Percentiles rank a stretch among this genome's conserved stretches.
These are phyloP conservation scores for Cantharis nigra DNA, from an alignment of 2,888 invertebrate genomes.

Conservation along the genomic window DNA sequence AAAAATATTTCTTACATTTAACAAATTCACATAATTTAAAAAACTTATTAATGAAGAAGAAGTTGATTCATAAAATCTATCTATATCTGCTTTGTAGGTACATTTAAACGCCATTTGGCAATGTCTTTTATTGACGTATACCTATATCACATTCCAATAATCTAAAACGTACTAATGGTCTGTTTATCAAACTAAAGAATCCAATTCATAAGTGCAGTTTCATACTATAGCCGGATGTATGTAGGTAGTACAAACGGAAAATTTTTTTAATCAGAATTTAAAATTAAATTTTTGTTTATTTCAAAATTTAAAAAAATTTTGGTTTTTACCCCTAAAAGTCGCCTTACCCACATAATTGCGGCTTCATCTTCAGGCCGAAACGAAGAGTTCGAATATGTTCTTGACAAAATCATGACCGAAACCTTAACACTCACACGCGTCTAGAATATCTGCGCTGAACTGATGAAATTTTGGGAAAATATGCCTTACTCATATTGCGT, in stretches of 20 bases:
- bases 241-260: not conserved
- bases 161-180: conserved; percentile 1
- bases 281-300: not conserved
- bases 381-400: conserved; percentile 44
- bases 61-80: not conserved
- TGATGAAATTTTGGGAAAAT: conserved; percentile 42
- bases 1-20: not conserved
- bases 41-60: not conserved
- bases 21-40: not conserved
- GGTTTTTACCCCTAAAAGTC: not conserved
- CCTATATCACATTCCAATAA: not conserved
- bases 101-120: not conserved
- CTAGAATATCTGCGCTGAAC: conserved; percentile 44
- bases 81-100: not conserved
- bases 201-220: not conserved
- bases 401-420: conserved; percentile 48
- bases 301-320: not conserved
- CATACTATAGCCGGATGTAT: not conserved
- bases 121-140: not conserved
- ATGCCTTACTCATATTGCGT: conserved; percentile 33
- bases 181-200: not conserved
- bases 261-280: not conserved
- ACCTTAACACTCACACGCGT: conserved; percentile 37
- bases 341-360: conserved; percentile 53
- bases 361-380: conserved; percentile 46